phyloP scores from a whole-genome alignment of 30 jellyfish, hydroid and myxozoan genomes.

The Hydractinia echinata region DNA sequence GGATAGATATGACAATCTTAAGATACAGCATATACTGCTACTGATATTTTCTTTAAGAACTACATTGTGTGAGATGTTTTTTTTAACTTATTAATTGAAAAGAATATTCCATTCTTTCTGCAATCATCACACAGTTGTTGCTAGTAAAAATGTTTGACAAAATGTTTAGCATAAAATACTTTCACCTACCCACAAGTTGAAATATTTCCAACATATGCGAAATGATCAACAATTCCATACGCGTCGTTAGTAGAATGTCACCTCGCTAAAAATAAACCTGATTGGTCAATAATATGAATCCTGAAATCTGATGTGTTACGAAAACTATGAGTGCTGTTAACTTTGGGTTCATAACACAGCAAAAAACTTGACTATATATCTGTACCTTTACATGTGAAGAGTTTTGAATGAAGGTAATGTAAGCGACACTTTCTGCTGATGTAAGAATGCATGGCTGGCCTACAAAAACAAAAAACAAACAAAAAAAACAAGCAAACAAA shows the following conservation, averaged over 20 bases:
- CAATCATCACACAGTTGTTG: too few relatives aligned
- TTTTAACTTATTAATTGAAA: too few relatives aligned
- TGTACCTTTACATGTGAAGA: background rate
- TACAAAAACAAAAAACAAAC: background rate
- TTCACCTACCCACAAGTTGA: conserved; percentile 2
- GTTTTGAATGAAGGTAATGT: background rate
- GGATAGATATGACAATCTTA: too few relatives aligned
- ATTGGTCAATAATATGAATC: background rate
- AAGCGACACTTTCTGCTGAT: background rate
- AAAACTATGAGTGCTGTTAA: background rate
- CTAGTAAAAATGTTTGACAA: background rate
- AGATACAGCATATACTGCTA: too few relatives aligned
- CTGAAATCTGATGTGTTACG: background rate
- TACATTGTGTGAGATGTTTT: too few relatives aligned
- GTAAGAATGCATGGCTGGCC: conserved; percentile 6
- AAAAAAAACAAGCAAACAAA: too few relatives aligned
- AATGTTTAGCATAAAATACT: background rate
- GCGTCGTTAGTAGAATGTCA: background rate
- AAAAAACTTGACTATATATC: background rate
- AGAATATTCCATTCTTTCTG: too few relatives aligned
- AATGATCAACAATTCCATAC: conserved; percentile 9
- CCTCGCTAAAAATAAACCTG: conserved; percentile 6
- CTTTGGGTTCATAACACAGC: background rate
- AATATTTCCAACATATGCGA: background rate
- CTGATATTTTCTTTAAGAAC: too few relatives aligned